Evolutionary conservation across 92 coral and sea anemone genomes (phyloP), one percentile per base, ranked within the genome.

Genomic region (Desmophyllum pertusum): DNA sequence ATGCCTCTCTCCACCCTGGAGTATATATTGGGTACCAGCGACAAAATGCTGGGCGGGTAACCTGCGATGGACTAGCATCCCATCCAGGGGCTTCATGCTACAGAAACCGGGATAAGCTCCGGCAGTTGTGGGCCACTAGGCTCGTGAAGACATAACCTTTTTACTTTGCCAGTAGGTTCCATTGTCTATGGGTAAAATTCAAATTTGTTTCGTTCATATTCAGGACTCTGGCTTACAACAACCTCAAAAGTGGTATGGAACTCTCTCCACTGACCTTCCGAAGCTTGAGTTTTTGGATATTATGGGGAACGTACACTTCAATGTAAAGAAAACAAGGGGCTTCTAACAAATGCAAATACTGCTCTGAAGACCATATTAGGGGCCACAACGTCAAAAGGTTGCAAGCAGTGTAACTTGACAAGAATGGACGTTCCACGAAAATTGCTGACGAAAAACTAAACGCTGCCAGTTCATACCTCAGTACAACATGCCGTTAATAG

Each of bases 181-280:
- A n/a, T n/a, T n/a, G n/a, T n/a, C n/a, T n/a, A n/a, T n/a, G n/a
- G n/a, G n/a, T n/a, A n/a, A n/a, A 48, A 48, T 0, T 48, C 53
- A 13, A 3, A 45, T 14, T 74, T 7, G 31, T 29, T 30, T 25
- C 25, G 35, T 61, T 23, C 38, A 27, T 4, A n/a, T 76, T 29
- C 14, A 89, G 89, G 70, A 89, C 85, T 55, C 30, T n/a, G 19
- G 79, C 84, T 10, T 29, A 82, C 71, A 85, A 85, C 87, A 41
- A 75, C 23, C 80, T 89, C 10, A 62, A n/a, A 75, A 31, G 51
- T 89, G 89, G 89, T 17, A 66, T 5, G 93, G 93, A 52, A 52
- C 40, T 70, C 77, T 85, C 15, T 69, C 40, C 46, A 35, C 18
- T 0, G 70, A 41, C 67, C 81, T 85, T 63, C 93, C 90, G 6